Percentiles rank a stretch among this genome's conserved stretches.
These are phyloP conservation scores for Asteroscopus sphinx DNA, from an alignment of 2,888 invertebrate genomes.

Conservation along the genomic window DNA sequence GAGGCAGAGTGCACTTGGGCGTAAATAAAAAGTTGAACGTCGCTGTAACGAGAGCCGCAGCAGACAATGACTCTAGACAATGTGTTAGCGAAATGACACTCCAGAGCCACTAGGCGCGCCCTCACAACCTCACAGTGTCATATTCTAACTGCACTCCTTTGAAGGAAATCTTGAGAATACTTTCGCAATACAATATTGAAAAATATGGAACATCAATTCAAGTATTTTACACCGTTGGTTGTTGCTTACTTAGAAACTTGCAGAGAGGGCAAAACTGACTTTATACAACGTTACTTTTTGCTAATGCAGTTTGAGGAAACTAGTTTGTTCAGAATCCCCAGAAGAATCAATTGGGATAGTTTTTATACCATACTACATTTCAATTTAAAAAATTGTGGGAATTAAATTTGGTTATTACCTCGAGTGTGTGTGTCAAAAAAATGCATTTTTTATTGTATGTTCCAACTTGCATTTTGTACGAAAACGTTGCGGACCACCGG, in stretches of 20 bases:
- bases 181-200: conserved; percentile 49
- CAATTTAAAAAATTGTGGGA: too few relatives aligned
- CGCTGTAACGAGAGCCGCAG: conserved; percentile 81
- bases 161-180: conserved; percentile 54
- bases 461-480: too few relatives aligned
- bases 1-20: conserved; percentile 87
- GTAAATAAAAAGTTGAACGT: conserved; percentile 89
- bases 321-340: too few relatives aligned
- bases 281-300: too few relatives aligned
- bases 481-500: too few relatives aligned
- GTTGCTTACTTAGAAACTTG: conserved; percentile 2
- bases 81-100: conserved; percentile 86
- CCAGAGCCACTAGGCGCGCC: conserved; percentile 77
- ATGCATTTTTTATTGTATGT: too few relatives aligned
- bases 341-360: too few relatives aligned
- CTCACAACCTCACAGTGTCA: conserved; percentile 70
- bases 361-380: too few relatives aligned
- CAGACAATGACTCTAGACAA: conserved; percentile 87
- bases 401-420: too few relatives aligned
- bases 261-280: not conserved
- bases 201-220: conserved; percentile 46
- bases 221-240: conserved; percentile 8
- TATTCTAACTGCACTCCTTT: conserved; percentile 64
- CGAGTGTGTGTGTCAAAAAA: too few relatives aligned
- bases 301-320: too few relatives aligned